Evolutionary conservation across 1,140 invertebrate species (phyloP).

Genomic region (Ladona fulva): DNA sequence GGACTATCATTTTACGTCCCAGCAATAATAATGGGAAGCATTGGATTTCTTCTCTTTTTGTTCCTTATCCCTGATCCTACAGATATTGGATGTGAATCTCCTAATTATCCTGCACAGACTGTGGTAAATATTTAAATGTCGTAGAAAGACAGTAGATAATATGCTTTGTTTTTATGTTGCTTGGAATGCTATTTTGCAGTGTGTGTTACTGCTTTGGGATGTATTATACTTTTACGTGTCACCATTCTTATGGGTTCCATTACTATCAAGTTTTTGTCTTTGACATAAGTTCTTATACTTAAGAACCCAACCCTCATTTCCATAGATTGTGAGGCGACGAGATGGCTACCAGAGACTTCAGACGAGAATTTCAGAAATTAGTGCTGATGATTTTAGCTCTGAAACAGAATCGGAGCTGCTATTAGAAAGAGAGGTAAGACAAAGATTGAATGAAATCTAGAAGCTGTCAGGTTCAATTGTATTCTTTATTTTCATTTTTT

Average conservation of each 20-base stretch:
- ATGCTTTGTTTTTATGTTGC: neutral
- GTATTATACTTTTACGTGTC: too few species aligned
- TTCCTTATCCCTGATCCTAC: conserved; percentile 73
- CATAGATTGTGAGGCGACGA: neutral
- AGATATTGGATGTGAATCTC: conserved; percentile 53
- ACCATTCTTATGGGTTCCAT: too few species aligned
- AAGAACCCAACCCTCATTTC: neutral
- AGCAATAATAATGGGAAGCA: conserved; percentile 66
- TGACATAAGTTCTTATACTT: too few species aligned
- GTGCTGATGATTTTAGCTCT: conserved; percentile 25
- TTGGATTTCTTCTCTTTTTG: conserved; percentile 75
- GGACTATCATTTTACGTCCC: conserved; percentile 87
- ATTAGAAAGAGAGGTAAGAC: conserved; percentile 33
- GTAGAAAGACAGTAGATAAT: conserved; percentile 28
- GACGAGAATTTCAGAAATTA: neutral
- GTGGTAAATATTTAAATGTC: conserved; percentile 25
- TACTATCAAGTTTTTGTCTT: too few species aligned
- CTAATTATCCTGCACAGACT: conserved; percentile 22
- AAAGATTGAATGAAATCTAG: too few species aligned
- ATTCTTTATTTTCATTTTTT: too few species aligned
- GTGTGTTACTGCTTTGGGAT: too few species aligned
- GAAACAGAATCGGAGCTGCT: conserved; percentile 34
- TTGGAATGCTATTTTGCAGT: too few species aligned
- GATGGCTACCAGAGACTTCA: neutral
- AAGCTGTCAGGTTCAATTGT: too few species aligned